Evolutionary conservation across 1,140 invertebrate species (phyloP), one percentile per base, ranked within the genome.

Genomic region (Bilobella aurantiaca): DNA sequence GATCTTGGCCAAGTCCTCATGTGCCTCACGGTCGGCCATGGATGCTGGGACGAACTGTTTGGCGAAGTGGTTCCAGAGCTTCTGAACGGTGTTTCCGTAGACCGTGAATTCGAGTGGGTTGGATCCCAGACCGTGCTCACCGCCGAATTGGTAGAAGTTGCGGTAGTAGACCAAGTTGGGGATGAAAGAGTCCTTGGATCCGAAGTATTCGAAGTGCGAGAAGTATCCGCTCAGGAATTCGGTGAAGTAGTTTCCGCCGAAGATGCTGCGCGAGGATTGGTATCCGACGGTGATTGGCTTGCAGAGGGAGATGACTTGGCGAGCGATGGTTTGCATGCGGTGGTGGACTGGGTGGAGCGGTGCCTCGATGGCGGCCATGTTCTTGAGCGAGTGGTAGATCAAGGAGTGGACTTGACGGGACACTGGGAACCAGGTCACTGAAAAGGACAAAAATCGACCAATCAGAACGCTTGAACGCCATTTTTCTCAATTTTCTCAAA

Each of bases 351-450:
- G 23, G 27, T 47, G 3, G 21, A 66, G 12, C 3, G 69, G 57
- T 1, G 32, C 47, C 21, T 71, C 21, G 21, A 69, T 25, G 0
- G 58, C 29, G 27, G 73, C 66, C 32, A 71, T 59, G 25, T 25
- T 64, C 28, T 65, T 58, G 31, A 74, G 31, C 12, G 69, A 63
- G 25, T 65, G 65, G 64, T 72, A 73, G 16, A 74, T 58, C 53
- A 67, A 74, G 34, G 71, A 62, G 34, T 63, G 67, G 46, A 74
- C 65, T 62, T 74, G 65, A 14, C 66, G 53, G 60, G 63, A 66
- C 14, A 21, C 25, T 61, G 71, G 66, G 42, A 68, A 68, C 71
- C 71, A 74, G 30, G 74, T 74, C 23, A 47, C 34, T 42, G 34
- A 18, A 42, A 42, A 42, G 18, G 18, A n/a, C n/a, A n/a, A n/a